A percentile compares a stretch with the other conserved stretches of the same genome.
phyloP scores from a whole-genome alignment of 2,797 vertebrate species.

The Sebastiscus albofasciatus region DNA sequence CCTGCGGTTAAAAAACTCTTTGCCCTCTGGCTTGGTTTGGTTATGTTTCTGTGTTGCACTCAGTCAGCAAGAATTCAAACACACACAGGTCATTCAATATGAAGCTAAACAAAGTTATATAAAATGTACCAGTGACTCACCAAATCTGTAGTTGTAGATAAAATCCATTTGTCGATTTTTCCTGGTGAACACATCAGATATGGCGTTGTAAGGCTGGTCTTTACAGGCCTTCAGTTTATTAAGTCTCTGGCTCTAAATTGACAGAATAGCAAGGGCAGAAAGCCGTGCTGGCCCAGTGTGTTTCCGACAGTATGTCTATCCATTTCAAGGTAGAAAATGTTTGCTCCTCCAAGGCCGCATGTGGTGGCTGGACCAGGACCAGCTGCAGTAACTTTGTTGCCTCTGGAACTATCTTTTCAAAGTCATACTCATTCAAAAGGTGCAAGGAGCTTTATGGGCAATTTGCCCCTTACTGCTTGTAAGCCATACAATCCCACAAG shows the following conservation, averaged over 20 bases:
- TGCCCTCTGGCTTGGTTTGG: background rate
- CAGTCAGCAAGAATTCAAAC: background rate
- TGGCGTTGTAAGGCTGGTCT: background rate
- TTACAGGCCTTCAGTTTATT: background rate
- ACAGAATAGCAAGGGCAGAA: no score
- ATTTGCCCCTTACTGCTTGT: background rate
- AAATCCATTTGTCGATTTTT: background rate
- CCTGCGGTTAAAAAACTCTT: no score
- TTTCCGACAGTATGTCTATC: background rate
- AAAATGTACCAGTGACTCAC: background rate
- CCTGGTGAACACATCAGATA: background rate
- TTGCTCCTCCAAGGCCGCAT: background rate
- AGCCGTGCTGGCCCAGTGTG: no score
- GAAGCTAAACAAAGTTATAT: background rate
- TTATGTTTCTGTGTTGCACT: background rate
- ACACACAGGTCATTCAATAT: background rate
- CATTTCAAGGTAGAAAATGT: background rate
- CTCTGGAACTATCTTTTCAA: background rate
- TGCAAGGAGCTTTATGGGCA: background rate
- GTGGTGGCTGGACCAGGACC: background rate
- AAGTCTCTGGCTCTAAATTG: no score
- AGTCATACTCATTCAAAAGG: background rate
- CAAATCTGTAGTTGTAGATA: background rate
- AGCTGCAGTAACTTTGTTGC: background rate
- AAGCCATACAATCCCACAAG: no score